Conservation (phyloP, 2,113 vertebrate species). For the Aramus guarauna region DNA sequence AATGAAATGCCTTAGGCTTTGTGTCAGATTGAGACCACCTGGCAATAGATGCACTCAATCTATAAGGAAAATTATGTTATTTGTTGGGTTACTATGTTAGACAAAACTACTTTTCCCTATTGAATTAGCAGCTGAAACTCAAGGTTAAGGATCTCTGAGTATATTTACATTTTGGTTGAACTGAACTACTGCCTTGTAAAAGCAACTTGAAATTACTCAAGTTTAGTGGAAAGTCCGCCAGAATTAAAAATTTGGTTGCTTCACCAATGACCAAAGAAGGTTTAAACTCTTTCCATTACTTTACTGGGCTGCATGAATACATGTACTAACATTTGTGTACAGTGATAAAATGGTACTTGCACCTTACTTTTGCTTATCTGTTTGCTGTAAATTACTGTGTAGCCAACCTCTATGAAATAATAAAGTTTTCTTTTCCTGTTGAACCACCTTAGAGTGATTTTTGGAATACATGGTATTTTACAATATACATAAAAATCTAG, state of each 20-base stretch:
- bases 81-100: not conserved
- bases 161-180: not conserved
- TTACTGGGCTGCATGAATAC: not conserved
- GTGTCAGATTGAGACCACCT: not conserved
- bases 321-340: not conserved
- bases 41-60: not conserved
- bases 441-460: not conserved
- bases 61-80: not conserved
- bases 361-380: not conserved
- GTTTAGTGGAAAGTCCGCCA: not conserved
- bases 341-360: not conserved
- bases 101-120: not conserved
- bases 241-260: not conserved
- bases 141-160: not conserved
- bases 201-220: not conserved
- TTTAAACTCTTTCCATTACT: not conserved
- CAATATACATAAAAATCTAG: not conserved
- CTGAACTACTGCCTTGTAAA: not conserved
- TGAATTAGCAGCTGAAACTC: not conserved
- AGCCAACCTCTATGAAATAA: not conserved
- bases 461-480: not conserved
- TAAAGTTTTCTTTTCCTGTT: not conserved
- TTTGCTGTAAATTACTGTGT: not conserved
- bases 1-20: not conserved
- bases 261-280: not conserved